phyloP scores from a whole-genome alignment of 2,888 invertebrate genomes.

The Mythimna pallens region DNA sequence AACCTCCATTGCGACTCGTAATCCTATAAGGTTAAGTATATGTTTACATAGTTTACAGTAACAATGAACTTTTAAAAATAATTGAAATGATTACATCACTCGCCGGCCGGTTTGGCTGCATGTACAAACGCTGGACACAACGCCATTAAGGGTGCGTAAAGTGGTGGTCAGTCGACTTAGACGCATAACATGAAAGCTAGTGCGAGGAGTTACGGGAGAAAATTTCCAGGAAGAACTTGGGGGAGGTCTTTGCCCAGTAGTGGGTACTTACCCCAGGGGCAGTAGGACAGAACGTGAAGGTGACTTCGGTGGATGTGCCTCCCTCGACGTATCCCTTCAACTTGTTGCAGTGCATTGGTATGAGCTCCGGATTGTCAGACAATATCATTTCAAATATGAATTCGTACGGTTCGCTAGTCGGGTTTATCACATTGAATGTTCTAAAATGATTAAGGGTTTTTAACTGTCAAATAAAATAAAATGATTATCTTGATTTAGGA shows the following conservation, averaged over 20 bases:
- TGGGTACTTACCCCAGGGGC: conserved; percentile 86
- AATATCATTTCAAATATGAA: conserved; percentile 91
- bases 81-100: not conserved
- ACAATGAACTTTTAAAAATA: not conserved
- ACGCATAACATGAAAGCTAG: not conserved
- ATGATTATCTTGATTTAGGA: not conserved
- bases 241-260: not conserved
- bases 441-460: conserved; percentile 76
- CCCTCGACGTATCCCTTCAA: conserved; percentile 91
- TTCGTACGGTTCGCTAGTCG: conserved; percentile 91
- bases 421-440: conserved; percentile 92
- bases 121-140: not conserved
- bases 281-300: conserved; percentile 92
- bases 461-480: not conserved
- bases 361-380: conserved; percentile 81
- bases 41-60: not conserved
- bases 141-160: not conserved
- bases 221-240: not conserved
- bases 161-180: not conserved
- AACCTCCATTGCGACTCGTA: conserved; percentile 93
- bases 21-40: conserved; percentile 68
- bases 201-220: not conserved
- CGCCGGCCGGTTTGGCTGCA: not conserved
- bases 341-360: conserved; percentile 91
- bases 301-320: conserved; percentile 91